Percentiles rank a stretch among this genome's conserved stretches.
These are phyloP conservation scores for Cerastis leucographa DNA, from an alignment of 2,888 invertebrate genomes.

Conservation along the genomic window DNA sequence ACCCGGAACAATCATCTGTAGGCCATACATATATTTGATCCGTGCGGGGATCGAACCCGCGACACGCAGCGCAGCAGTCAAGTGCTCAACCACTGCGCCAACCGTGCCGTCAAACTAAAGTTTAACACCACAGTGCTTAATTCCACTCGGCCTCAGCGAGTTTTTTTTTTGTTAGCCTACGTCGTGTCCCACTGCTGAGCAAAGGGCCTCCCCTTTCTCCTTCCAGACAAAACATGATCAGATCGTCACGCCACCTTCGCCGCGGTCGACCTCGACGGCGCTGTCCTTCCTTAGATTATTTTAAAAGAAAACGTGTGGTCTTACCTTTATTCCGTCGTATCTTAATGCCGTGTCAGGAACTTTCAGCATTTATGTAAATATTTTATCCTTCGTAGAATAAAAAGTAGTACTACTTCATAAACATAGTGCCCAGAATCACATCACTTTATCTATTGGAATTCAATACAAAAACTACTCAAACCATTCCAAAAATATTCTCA, in stretches of 20 bases:
- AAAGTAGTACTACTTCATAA: background rate
- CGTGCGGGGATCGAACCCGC: too few relatives aligned
- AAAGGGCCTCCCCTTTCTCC: too few relatives aligned
- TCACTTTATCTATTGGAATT: constrained; percentile 5
- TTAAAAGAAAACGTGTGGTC: background rate
- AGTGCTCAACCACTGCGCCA: too few relatives aligned
- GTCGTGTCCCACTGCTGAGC: too few relatives aligned
- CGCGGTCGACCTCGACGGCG: too few relatives aligned
- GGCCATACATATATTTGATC: too few relatives aligned
- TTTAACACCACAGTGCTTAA: background rate
- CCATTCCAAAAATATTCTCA: constrained; percentile 18
- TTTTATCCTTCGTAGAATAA: background rate
- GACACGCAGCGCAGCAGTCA: too few relatives aligned
- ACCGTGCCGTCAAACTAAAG: too few relatives aligned
- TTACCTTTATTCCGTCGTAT: background rate
- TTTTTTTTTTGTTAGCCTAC: too few relatives aligned
- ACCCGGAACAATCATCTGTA: too few relatives aligned
- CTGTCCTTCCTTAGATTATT: background rate
- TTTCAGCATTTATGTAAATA: background rate
- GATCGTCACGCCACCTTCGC: too few relatives aligned
- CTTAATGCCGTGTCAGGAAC: background rate
- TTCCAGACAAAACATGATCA: too few relatives aligned
- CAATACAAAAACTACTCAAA: constrained; percentile 13
- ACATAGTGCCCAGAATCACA: background rate
- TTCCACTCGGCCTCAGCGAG: background rate